Evolutionary conservation across 2,888 invertebrate species (phyloP), one percentile per base, ranked within the genome.

Genomic region (Microchrysa polita): DNA sequence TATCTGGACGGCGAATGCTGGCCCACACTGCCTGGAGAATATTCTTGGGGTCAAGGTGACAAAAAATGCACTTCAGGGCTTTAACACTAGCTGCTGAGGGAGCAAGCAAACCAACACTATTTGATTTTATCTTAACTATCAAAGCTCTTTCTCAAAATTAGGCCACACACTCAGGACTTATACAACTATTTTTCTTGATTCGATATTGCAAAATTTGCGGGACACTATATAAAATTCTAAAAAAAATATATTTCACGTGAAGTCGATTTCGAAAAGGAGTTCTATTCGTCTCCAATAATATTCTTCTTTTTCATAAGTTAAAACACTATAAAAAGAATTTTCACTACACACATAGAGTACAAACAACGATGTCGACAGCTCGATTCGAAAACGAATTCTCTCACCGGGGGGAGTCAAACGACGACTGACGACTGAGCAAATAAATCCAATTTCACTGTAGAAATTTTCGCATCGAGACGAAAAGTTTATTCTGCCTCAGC

Each of bases 1-100:
- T 16, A 16, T 2, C 40, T 18, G 61, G 61, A 40, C 61, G 61
- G 61, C 40, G 34, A 61, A 61, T 34, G 40, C 34, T n/a, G n/a
- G n/a, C n/a, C n/a, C n/a, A n/a, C n/a, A n/a, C n/a, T n/a, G n/a
- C n/a, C n/a, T 16, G 61, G 4, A 60, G 16, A 57, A 20, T n/a
- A n/a, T n/a, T n/a, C 40, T 61, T n/a, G 34, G 40, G 20, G 16
- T 61, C 61, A 61, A 61, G 61, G 61, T 61, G 61, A 40, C n/a
- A 34, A 10, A 40, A 5, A n/a, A 61, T 40, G 34, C 61, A 61
- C 61, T 61, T 61, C 40, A 61, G 40, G 61, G 61, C 34, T 40
- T 34, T 42, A 61, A 61, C 61, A 40, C 61, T 61, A 16, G 42
- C 34, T 10, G 16, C 10, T 40, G 18, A 55, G 55, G 16, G 55